These are phyloP conservation scores for Leptobrachium ailaonicum DNA, from an alignment of 2,113 vertebrate genomes.

Conservation along the genomic window DNA sequence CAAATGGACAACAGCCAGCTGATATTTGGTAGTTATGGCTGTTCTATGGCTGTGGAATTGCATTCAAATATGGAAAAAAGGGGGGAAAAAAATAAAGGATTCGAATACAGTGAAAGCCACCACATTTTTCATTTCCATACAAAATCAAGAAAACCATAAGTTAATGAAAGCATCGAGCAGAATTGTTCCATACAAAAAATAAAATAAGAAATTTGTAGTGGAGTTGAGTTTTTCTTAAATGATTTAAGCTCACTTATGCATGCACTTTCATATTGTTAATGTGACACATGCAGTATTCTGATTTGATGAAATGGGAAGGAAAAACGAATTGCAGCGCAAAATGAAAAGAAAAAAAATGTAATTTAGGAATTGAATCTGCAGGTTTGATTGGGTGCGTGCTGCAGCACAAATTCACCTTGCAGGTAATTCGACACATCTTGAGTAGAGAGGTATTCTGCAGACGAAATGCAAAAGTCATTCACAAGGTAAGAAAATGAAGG, in stretches of 20 bases:
- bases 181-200: too few relatives aligned
- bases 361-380: not conserved
- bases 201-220: too few relatives aligned
- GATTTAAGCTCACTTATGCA: not conserved
- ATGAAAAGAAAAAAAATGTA: too few relatives aligned
- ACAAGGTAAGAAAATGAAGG: conserved; percentile 30
- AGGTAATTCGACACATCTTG: conserved; percentile 68
- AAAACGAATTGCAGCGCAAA: not conserved
- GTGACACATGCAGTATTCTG: not conserved
- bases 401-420: conserved; percentile 73
- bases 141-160: too few relatives aligned
- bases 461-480: conserved; percentile 70
- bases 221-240: not conserved
- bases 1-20: too few relatives aligned
- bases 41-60: too few relatives aligned
- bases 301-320: not conserved
- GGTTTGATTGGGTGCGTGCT: conserved; percentile 10
- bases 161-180: too few relatives aligned
- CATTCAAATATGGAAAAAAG: too few relatives aligned
- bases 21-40: too few relatives aligned
- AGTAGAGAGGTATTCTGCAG: conserved; percentile 71
- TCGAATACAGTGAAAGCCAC: too few relatives aligned
- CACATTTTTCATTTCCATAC: too few relatives aligned
- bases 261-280: not conserved
- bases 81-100: too few relatives aligned